A percentile compares a stretch with the other conserved stretches of the same genome.
These are phyloP conservation scores for Halcyon badia DNA, from an alignment of 2,797 vertebrate genomes.

Conservation along the genomic window DNA sequence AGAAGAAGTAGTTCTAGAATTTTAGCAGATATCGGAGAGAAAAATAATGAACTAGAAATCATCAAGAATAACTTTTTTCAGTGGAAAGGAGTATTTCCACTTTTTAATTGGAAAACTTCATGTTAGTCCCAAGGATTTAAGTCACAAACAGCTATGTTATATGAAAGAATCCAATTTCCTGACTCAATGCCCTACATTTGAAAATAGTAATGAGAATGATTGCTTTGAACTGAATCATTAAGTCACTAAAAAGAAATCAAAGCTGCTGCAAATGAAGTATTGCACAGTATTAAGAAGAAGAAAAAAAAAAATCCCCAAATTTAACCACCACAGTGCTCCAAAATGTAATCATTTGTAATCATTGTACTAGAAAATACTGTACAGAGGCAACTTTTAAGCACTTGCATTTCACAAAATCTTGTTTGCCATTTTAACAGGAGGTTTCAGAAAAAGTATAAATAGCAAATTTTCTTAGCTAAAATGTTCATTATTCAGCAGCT, in stretches of 20 bases:
- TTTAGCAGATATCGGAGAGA: not conserved
- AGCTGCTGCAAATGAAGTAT: not conserved
- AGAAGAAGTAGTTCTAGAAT: not conserved
- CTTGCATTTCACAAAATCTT: conserved; percentile 5
- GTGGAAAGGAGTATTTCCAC: not conserved
- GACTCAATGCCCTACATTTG: not conserved
- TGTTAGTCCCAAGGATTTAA: not conserved
- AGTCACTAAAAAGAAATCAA: not conserved
- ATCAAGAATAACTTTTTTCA: not conserved
- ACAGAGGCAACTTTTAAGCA: conserved; percentile 7
- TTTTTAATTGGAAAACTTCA: not conserved
- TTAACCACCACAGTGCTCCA: conserved; percentile 17
- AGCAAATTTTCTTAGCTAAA: not conserved
- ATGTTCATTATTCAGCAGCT: not conserved
- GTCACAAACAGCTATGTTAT: not conserved
- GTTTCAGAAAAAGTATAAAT: not conserved
- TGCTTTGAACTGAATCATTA: not conserved
- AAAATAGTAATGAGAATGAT: not conserved
- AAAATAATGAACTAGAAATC: not conserved
- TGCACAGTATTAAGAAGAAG: not conserved
- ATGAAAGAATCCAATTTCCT: not conserved
- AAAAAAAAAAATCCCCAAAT: not conserved
- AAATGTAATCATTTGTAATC: not conserved
- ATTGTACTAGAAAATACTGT: not conserved
- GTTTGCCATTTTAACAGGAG: not conserved